Evolutionary conservation across 2,888 invertebrate genomes (phyloP).

Genomic region (Noctua fimbriata): DNA sequence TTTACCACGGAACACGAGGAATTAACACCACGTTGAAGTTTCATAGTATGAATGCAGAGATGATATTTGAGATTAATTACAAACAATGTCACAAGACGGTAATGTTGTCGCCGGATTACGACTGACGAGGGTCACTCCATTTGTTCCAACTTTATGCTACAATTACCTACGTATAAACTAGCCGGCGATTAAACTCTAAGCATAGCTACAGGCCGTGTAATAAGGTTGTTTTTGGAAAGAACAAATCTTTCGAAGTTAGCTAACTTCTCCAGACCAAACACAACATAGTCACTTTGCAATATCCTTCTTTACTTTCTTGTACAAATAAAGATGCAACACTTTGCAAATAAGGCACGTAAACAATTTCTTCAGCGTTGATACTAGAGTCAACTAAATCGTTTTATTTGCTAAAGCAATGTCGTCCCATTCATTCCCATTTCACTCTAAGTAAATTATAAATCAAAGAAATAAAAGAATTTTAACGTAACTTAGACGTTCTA

Average conservation of each 20-base stretch:
- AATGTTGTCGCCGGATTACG: constrained; percentile 79
- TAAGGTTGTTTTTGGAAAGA: background rate
- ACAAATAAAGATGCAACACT: constrained; percentile 11
- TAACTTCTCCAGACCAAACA: background rate
- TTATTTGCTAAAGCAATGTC: constrained; percentile 19
- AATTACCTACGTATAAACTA: constrained; percentile 58
- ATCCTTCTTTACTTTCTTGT: background rate
- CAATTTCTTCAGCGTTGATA: constrained; percentile 2
- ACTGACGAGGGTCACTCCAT: constrained; percentile 80
- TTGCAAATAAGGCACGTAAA: constrained; percentile 6
- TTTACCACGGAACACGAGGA: constrained; percentile 41
- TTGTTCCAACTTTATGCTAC: constrained; percentile 73
- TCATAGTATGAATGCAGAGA: constrained; percentile 56
- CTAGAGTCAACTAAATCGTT: constrained; percentile 26
- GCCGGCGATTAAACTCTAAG: constrained; percentile 43
- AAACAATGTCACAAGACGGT: constrained; percentile 77
- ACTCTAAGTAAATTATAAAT: constrained; percentile 34
- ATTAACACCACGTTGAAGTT: constrained; percentile 64
- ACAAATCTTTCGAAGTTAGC: constrained; percentile 2
- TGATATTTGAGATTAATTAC: constrained; percentile 76
- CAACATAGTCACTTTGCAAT: background rate
- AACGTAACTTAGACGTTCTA: constrained; percentile 36
- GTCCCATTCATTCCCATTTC: constrained; percentile 14
- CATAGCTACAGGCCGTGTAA: constrained; percentile 13
- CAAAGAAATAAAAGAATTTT: constrained; percentile 33